Percentiles rank a stretch among this genome's conserved stretches.
These are phyloP conservation scores for Cyclophora albipunctata DNA, from an alignment of 2,888 invertebrate genomes.

Conservation along the genomic window DNA sequence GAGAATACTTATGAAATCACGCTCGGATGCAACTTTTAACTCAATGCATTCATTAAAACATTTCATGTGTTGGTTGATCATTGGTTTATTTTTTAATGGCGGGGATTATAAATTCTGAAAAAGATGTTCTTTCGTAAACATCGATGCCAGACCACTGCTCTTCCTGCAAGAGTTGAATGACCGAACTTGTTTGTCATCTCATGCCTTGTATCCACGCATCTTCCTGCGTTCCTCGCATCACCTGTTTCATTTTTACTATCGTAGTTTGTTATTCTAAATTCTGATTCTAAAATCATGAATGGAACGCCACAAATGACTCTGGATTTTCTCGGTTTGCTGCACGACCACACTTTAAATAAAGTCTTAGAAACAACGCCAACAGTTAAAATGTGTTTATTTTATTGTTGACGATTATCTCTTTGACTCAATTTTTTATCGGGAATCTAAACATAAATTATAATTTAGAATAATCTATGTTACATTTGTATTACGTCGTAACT, in stretches of 20 bases:
- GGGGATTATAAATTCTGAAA: conserved; percentile 1
- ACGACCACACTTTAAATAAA: no score
- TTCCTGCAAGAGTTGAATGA: conserved; percentile 47
- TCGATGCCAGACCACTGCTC: conserved; percentile 17
- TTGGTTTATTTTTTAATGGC: neutral
- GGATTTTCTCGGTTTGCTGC: conserved; percentile 17
- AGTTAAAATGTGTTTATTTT: no score
- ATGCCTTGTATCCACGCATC: conserved; percentile 41
- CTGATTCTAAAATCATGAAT: conserved; percentile 53
- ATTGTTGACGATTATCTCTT: no score
- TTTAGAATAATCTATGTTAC: no score
- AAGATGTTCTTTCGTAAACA: conserved; percentile 7
- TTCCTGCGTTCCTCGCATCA: conserved; percentile 41
- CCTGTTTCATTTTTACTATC: conserved; percentile 64
- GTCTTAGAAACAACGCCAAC: no score
- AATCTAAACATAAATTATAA: no score
- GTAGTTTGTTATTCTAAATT: conserved; percentile 52
- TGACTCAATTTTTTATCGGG: no score
- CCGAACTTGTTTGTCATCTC: conserved; percentile 53
- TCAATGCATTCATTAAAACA: no score
- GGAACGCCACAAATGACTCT: conserved; percentile 39
- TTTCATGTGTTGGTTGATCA: no score
- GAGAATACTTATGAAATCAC: conserved; percentile 23
- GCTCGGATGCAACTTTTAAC: neutral
- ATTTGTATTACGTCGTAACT: no score